Base-by-base conservation (phyloP, 1,140 invertebrate species). In the Chironomus tepperi region DNA sequence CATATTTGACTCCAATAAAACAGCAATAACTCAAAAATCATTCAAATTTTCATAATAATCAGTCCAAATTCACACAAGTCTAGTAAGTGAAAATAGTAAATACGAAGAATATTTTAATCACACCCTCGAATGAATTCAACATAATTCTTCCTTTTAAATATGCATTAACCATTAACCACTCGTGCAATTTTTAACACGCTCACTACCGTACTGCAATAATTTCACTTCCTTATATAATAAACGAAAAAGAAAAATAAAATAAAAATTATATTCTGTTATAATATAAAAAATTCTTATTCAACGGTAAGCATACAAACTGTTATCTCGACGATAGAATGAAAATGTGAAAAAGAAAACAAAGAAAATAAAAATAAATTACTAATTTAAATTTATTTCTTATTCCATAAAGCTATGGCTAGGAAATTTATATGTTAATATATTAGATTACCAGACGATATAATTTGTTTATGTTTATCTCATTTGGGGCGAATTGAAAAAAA, bases 371-470 rank as follows among this genome's bases (percentile, higher is more conserved):
- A 70, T 70, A 70, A 70, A 70, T 70, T 19, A 70, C 65, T 70
- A 70, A 70, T 70, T 70, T 70, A 70, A 70, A 70, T 70, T 70
- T 70, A 70, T 70, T 70, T 70, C 65, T 21, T 70, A 70, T 70
- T 57, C 65, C 65, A 18, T 70, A n/a, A n/a, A 5, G n/a, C 47
- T 12, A 57, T 57, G n/a, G 47, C 12, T 18, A 70, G 19, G 16
- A 70, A 70, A 70, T 70, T 70, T 57, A 57, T 57, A 70, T 70
- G 65, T 70, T 70, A 70, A 70, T 70, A 70, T 70, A 70, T 70
- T 70, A 70, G 65, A 70, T 70, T 70, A 70, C 16, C 47, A 70
- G 65, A 70, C 65, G 65, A 70, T 70, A 57, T 57, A 70, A 70
- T 70, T 70, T 70, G 65, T 70, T 70, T 70, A 70, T 70, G 47